Conservation (phyloP, 2,113 vertebrate species). For the Dissostichus mawsoni region DNA sequence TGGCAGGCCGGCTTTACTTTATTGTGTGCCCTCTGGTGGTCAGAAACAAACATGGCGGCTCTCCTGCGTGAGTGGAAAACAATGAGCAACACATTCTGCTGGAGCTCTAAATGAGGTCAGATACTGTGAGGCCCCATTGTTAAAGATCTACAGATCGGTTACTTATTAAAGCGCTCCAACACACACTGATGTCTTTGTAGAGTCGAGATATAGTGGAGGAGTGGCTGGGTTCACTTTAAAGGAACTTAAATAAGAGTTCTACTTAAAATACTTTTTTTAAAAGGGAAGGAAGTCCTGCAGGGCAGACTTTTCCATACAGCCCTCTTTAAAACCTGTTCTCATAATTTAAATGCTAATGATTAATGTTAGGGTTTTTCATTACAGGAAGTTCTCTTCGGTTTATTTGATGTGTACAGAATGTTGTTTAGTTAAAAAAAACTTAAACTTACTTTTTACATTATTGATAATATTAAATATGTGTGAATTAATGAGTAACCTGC, state of each 20-base stretch:
- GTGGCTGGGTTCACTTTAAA: background rate
- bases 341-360: too few species aligned
- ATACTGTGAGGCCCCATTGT: constrained; percentile 5
- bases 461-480: background rate
- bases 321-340: background rate
- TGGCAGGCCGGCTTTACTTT: background rate
- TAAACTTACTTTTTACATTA: too few species aligned
- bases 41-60: background rate
- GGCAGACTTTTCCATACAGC: background rate
- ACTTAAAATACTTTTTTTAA: background rate
- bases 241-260: background rate
- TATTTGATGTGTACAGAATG: background rate
- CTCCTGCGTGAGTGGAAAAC: constrained; percentile 19
- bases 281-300: background rate
- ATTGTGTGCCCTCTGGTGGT: constrained; percentile 58
- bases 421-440: background rate
- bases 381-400: background rate
- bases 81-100: constrained; percentile 2
- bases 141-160: background rate
- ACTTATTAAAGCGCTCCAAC: background rate
- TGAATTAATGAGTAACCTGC: background rate
- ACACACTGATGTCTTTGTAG: background rate
- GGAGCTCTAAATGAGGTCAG: constrained; percentile 24
- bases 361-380: too few species aligned
- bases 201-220: background rate